Conservation (phyloP, 1,140 invertebrate genomes). For the Lasioglossum albipes region DNA sequence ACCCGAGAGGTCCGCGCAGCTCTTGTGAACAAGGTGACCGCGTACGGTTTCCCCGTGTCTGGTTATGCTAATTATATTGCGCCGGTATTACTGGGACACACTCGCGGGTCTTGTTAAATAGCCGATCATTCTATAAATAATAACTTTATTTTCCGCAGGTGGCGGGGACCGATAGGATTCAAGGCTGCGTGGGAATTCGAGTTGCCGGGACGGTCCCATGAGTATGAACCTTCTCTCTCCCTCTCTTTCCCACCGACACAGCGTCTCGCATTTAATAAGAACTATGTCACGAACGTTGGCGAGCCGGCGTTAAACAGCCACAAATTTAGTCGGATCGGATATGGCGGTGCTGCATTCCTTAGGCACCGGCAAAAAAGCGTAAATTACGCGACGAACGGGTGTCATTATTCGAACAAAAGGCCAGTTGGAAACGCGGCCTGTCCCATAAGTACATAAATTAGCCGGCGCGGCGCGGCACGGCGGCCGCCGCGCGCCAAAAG, state of each 20-base stretch:
- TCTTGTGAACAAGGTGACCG: background rate
- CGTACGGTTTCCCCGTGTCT: constrained; percentile 35
- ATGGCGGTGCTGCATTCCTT: background rate
- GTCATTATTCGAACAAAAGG: constrained; percentile 35
- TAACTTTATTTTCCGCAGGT: constrained; percentile 60
- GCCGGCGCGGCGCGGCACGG: background rate
- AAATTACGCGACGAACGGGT: constrained; percentile 30
- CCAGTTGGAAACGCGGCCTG: background rate
- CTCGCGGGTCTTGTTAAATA: constrained; percentile 57
- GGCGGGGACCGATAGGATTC: constrained; percentile 10
- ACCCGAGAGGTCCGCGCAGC: too few species aligned
- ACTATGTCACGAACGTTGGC: constrained; percentile 17
- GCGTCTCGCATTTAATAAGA: background rate
- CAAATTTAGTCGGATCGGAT: constrained; percentile 5
- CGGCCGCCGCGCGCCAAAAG: constrained; percentile 16
- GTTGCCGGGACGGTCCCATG: background rate
- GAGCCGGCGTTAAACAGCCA: background rate
- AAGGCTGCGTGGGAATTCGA: constrained; percentile 35
- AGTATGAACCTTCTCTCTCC: too few species aligned
- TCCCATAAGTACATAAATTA: constrained; percentile 44
- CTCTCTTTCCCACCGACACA: background rate
- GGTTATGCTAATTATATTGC: constrained; percentile 67
- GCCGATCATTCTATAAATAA: constrained; percentile 56
- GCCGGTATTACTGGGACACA: constrained; percentile 41
- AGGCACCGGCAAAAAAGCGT: background rate